Evolutionary conservation across 2,113 vertebrate species (phyloP).

Genomic region (Sclerurus mexicanus): DNA sequence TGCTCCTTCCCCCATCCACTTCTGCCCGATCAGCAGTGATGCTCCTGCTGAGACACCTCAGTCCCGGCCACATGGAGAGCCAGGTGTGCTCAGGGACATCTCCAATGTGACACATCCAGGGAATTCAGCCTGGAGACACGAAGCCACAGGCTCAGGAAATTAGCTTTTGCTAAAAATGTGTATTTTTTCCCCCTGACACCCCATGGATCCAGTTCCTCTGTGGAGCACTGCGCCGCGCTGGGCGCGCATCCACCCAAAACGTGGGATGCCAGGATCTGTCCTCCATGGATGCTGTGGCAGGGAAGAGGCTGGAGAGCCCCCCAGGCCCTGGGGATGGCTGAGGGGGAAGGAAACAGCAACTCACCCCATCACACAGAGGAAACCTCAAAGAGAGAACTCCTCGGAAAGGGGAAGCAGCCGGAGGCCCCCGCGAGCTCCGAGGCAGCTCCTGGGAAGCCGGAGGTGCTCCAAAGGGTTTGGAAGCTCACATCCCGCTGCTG

Average conservation of each 20-base stretch:
- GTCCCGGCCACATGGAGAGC: rapidly evolving
- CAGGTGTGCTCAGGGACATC: neutral
- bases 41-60: neutral
- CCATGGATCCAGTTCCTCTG: rapidly evolving
- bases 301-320: neutral
- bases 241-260: rapidly evolving
- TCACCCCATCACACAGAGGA: neutral
- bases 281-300: rapidly evolving
- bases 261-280: rapidly evolving
- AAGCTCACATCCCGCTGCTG: neutral
- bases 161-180: rapidly evolving
- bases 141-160: neutral
- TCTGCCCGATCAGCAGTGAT: neutral
- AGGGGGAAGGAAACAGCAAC: neutral
- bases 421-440: neutral
- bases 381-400: neutral
- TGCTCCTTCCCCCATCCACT: neutral
- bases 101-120: rapidly evolving
- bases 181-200: rapidly evolving
- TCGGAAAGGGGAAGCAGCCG: neutral
- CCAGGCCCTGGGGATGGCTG: neutral
- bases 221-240: neutral
- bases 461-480: rapidly evolving
- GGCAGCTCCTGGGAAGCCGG: rapidly evolving
- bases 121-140: neutral